Evolutionary conservation across 2,888 invertebrate species (phyloP), one percentile per base, ranked within the genome.

Genomic region (Panopea generosa): DNA sequence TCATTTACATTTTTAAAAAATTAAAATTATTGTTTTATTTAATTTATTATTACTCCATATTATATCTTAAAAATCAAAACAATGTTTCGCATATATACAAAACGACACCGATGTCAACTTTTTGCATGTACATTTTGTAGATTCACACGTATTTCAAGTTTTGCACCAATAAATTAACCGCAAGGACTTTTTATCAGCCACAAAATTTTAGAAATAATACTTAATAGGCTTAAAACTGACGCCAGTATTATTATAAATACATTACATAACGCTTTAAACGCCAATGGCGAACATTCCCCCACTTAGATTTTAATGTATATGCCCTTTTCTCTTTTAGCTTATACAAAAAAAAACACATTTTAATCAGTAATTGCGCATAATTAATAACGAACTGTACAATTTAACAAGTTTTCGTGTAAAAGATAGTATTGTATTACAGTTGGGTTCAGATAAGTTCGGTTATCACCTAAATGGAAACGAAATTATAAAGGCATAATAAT

Each of bases 181-280:
- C n/a, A n/a, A n/a, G n/a, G n/a, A n/a, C 33, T 9, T 47, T 18
- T 47, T 4, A 47, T 47, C 18, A 47, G 47, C 3, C 16, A 18
- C 16, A 16, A 47, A 9, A 16, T 18, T 47, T 47, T 9, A 18
- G 20, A 47, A 47, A 47, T 16, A 4, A 9, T 16, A 47, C 33
- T 50, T 22, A 20, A 20, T 47, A 47, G 16, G 20, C 4, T 20
- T 47, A 20, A 3, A 4, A 16, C 4, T 18, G 18, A 9, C 20
- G 47, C 47, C 18, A 20, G n/a, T 18, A 65, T 72, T 63, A 72
- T 72, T 72, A 72, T 65, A 72, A 53, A 55, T 27, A 59, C 65
- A 72, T 72, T 72, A 65, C 59, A 53, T 66, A 65, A 72, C 65
- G 53, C 60, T 60, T 53, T 63, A 60, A 38, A 45, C 50, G n/a